Base-by-base conservation (phyloP, 2,113 vertebrate species). In the Colistium nudipinnis region DNA sequence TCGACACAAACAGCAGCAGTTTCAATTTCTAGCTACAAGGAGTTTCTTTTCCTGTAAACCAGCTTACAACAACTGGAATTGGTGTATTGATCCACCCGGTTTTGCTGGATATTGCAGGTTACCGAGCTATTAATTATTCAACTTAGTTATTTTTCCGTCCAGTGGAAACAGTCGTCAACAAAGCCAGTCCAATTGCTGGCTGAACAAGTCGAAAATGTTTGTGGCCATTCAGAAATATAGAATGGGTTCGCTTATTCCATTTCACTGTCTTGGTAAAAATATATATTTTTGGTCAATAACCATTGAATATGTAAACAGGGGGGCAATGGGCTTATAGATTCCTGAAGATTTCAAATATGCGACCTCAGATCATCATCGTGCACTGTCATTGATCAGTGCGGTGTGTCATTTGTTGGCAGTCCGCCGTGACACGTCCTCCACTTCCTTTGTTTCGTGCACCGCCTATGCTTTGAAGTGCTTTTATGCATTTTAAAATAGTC, bases 281-380 rank as follows among this genome's bases (percentile, higher is more conserved):
- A 62, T 65, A 69, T 71, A 35, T 35, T 62, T 33, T 64, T 72
- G 7, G 9, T 64, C 72, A 53, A 43, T 73, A 70, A 55, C 19
- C 66, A 71, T 62, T 61, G 51, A 53, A 9, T 61, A 49, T 43
- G 11, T 22, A 28, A 41, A 20, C 39, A 48, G 9, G n/a, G n/a
- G 16, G 55, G 14, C 24, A 45, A 48, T 71, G 71, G 69, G 82
- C 82, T 73, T 48, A 57, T 56, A 27, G 44, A 41, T 39, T 49
- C 28, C 8, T 68, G 28, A 57, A 67, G 33, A 68, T 57, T 48
- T 61, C 16, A 19, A 71, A 82, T 72, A 41, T 63, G 45, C 55
- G 51, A 59, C 49, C 11, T 55, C 41, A 22, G 62, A 61, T 70
- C 22, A 57, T 56, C 47, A 53, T 61, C 62, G 54, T 64, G 67